A percentile compares a stretch with the other conserved stretches of the same genome.
phyloP scores from a whole-genome alignment of 2,113 vertebrate genomes.

The Apaloderma vittatum region DNA sequence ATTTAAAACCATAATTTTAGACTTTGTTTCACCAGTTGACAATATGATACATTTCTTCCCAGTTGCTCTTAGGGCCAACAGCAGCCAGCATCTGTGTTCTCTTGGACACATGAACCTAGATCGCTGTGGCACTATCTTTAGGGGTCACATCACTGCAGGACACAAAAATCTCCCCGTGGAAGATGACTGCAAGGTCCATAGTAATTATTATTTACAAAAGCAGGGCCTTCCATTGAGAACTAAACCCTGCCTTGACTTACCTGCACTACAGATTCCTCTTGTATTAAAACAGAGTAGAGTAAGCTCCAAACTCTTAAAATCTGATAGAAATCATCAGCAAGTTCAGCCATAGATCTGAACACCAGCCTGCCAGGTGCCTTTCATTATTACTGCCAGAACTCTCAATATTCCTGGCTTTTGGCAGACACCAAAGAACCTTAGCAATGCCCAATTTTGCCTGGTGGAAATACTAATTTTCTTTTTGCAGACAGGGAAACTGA shows the following conservation, averaged over 20 bases:
- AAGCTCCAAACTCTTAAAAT: background rate
- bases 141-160: background rate
- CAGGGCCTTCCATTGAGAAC: background rate
- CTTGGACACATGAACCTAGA: background rate
- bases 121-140: background rate
- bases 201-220: background rate
- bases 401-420: background rate
- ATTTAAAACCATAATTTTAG: background rate
- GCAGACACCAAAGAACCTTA: background rate
- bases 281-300: background rate
- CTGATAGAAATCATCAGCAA: background rate
- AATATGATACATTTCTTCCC: background rate
- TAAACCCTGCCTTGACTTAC: background rate
- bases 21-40: background rate
- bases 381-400: background rate
- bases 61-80: background rate
- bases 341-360: background rate
- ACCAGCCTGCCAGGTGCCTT: background rate
- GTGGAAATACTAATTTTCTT: background rate
- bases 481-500: conserved; percentile 13
- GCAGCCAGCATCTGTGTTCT: background rate
- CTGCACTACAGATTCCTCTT: accelerated
- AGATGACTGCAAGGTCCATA: background rate
- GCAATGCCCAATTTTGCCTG: background rate
- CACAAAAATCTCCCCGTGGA: background rate